phyloP scores from a whole-genome alignment of 2,888 invertebrate species.

The Nebria salina region DNA sequence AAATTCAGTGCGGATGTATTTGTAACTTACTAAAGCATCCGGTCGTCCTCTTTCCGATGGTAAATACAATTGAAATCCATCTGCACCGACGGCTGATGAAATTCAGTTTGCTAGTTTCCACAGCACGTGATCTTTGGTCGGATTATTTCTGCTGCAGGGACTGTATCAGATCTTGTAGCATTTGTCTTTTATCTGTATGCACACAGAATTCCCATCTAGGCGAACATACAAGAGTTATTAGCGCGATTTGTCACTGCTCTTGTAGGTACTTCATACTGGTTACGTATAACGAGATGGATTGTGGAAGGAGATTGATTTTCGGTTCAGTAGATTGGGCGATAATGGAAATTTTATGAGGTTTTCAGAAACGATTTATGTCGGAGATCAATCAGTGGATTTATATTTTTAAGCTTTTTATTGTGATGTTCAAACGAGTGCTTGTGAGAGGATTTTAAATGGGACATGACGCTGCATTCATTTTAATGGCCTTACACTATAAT shows the following conservation, averaged over 20 bases:
- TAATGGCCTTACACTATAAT: too few species aligned
- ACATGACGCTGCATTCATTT: too few species aligned
- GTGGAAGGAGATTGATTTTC: not conserved
- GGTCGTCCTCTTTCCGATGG: slow-evolving; percentile 62
- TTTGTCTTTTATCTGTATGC: slow-evolving; percentile 72
- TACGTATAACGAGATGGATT: not conserved
- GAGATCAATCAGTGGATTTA: not conserved
- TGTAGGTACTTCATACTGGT: not conserved
- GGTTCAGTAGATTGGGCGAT: not conserved
- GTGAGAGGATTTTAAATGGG: too few species aligned
- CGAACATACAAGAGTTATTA: not conserved
- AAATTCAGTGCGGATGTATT: too few species aligned
- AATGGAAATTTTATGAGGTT: not conserved
- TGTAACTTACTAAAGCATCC: slow-evolving; percentile 55
- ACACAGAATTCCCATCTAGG: slow-evolving; percentile 67
- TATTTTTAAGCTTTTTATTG: not conserved
- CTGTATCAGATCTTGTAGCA: slow-evolving; percentile 71
- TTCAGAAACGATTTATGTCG: not conserved
- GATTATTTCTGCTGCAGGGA: slow-evolving; percentile 67
- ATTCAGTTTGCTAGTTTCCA: slow-evolving; percentile 75
- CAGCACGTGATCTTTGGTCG: slow-evolving; percentile 72
- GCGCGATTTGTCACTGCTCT: not conserved
- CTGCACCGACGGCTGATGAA: slow-evolving; percentile 72
- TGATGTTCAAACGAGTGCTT: too few species aligned
- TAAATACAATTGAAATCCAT: slow-evolving; percentile 72